Base-by-base conservation (phyloP, 2,797 vertebrate genomes). In the Lepilemur septentrionalis region DNA sequence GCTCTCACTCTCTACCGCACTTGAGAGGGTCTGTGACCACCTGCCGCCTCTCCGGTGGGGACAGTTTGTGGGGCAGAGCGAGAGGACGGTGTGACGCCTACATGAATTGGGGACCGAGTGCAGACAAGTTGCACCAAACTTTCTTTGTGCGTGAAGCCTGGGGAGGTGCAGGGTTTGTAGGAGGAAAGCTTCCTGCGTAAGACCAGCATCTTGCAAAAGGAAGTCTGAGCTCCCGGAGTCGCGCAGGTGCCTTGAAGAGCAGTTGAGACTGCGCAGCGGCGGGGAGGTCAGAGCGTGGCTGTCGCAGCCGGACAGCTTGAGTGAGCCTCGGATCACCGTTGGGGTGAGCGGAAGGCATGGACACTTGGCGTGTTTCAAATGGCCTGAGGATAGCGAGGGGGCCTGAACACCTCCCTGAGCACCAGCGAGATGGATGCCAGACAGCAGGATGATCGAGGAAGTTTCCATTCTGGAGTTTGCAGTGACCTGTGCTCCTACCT, bases 401-500 rank as follows among this genome's bases (percentile, higher is more conserved):
- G 20, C 38, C 5, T 69, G 28, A 11, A 32, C 25, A 4, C 3
- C 28, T 52, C 35, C 30, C 14, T 22, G 46, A 28, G 20, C 1
- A 70, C 63, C 20, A 46, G 30, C 13, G 10, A 20, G 20, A 30
- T 1, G 1, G 23, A 28, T 2, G 22, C 22, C 22, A 4, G 28
- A 13, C 14, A 20, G 55, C 67, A 22, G 18, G 23, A 61, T 23
- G 23, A 41, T 41, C 43, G 17, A 13, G 17, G 4, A 72, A 23
- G 25, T 4, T 4, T 63, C 3, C n/a, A 1, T 32, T 41, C 55
- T 22, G 6, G 14, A 13, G 14, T 3, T 30, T 18, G 30, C 35
- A 4, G 22, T 0, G 7, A n/a, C 2, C 0, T 11, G 43, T 11
- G 30, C 20, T 20, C n/a, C 52, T 57, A 14, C 7, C 5, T 1